phyloP scores from a whole-genome alignment of 2,797 vertebrate species.

The Acrocephalus scirpaceus region DNA sequence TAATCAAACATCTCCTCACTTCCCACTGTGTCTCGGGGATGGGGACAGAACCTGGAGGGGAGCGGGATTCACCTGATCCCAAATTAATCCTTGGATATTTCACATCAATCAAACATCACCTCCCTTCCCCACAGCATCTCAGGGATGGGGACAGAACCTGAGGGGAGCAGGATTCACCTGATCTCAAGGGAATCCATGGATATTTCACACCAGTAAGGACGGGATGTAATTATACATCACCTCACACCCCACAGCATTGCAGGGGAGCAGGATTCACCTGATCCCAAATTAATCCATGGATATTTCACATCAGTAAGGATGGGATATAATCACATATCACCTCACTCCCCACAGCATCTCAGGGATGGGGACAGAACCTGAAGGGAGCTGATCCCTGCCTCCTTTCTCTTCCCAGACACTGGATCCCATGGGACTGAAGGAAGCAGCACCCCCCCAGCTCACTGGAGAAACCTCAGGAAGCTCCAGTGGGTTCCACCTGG shows the following conservation, averaged over 20 bases:
- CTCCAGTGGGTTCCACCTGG: conserved; percentile 24
- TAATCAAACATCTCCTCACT: background rate
- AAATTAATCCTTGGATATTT: no score
- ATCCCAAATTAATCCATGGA: no score
- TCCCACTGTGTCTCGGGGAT: no score
- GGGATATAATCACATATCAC: background rate
- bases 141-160: background rate
- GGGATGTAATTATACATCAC: no score
- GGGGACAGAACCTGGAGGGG: no score
- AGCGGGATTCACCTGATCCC: background rate
- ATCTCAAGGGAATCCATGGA: background rate
- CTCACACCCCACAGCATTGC: no score
- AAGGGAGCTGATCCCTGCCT: background rate
- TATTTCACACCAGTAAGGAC: rapidly evolving
- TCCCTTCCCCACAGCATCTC: no score
- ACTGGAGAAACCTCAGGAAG: conserved; percentile 49
- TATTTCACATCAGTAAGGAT: rapidly evolving
- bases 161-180: background rate
- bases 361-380: background rate
- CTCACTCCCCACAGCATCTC: rapidly evolving
- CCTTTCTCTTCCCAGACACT: background rate
- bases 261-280: background rate
- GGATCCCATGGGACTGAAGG: background rate
- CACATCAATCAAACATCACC: no score
- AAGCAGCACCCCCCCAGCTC: conserved; percentile 3